Evolutionary conservation across 2,797 vertebrate species (phyloP).

Genomic region (Alauda arvensis): DNA sequence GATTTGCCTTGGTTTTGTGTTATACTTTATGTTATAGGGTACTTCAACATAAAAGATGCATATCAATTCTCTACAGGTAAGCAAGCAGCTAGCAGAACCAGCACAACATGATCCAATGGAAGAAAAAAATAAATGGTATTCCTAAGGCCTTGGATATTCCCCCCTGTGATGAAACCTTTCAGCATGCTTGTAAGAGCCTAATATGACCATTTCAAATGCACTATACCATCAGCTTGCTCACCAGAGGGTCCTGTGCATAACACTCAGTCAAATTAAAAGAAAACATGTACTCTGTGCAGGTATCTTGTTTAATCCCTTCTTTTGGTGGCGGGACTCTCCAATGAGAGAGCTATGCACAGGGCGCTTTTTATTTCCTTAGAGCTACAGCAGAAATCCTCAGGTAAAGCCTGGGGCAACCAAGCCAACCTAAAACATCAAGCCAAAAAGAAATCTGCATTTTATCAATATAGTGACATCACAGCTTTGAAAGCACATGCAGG

Average conservation of each 20-base stretch:
- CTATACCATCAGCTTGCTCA: background rate
- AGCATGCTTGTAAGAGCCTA: background rate
- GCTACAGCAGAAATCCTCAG: background rate
- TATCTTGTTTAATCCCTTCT: background rate
- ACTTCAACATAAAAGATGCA: conserved; percentile 37
- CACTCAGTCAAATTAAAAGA: conserved; percentile 42
- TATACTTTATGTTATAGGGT: conserved; percentile 28
- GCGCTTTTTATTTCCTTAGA: background rate
- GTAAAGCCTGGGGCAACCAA: background rate
- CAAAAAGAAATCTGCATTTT: background rate
- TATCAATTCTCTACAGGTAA: background rate
- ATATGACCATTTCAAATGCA: background rate
- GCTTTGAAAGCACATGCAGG: background rate
- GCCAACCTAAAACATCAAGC: background rate
- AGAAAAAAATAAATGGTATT: background rate
- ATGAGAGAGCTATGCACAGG: background rate
- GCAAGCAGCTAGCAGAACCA: conserved; percentile 19
- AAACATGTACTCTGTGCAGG: background rate
- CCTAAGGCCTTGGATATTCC: conserved; percentile 14
- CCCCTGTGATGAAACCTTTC: background rate
- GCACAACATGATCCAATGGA: background rate
- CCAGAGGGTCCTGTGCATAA: conserved; percentile 30
- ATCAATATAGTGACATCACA: conserved; percentile 13
- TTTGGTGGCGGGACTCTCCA: background rate
- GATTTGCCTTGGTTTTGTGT: conserved; percentile 49